These are phyloP conservation scores for Tetranychus truncatus DNA, from an alignment of 2,888 invertebrate species.

Conservation along the genomic window DNA sequence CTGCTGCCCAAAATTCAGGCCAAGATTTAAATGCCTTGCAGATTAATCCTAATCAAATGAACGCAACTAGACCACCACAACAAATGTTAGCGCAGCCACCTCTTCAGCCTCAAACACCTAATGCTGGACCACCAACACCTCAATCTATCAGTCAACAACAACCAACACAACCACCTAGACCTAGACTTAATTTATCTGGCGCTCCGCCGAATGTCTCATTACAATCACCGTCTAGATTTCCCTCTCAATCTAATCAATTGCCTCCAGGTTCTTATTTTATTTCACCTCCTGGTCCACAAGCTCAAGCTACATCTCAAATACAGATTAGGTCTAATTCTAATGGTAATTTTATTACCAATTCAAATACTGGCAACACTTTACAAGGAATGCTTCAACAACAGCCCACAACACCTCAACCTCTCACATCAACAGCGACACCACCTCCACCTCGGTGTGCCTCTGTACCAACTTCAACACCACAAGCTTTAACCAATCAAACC, in stretches of 20 bases:
- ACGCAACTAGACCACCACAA: constrained; percentile 26
- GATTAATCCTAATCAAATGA: constrained; percentile 13
- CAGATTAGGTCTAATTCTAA: constrained; percentile 23
- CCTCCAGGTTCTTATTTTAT: constrained; percentile 15
- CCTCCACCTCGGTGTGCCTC: constrained; percentile 39
- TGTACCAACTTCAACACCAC: constrained; percentile 16
- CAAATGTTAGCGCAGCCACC: constrained; percentile 28
- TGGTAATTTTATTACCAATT: constrained; percentile 23
- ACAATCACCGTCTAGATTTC: neutral
- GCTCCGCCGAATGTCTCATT: neutral
- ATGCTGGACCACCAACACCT: neutral
- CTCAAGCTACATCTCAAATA: constrained; percentile 23
- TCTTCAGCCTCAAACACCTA: neutral
- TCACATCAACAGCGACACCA: constrained; percentile 32
- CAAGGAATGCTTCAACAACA: constrained; percentile 20
- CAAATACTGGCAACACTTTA: constrained; percentile 23
- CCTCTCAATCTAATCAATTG: constrained; percentile 9
- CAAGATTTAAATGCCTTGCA: neutral
- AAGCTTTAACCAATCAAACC: constrained; percentile 23
- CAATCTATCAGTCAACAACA: constrained; percentile 11
- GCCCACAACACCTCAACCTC: constrained; percentile 23
- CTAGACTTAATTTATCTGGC: neutral
- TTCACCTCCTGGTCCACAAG: constrained; percentile 23
- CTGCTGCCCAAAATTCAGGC: constrained; percentile 24
- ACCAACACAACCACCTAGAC: neutral